These are phyloP conservation scores for Leptopilina myrica DNA, from an alignment of 2,888 invertebrate species.

Conservation along the genomic window DNA sequence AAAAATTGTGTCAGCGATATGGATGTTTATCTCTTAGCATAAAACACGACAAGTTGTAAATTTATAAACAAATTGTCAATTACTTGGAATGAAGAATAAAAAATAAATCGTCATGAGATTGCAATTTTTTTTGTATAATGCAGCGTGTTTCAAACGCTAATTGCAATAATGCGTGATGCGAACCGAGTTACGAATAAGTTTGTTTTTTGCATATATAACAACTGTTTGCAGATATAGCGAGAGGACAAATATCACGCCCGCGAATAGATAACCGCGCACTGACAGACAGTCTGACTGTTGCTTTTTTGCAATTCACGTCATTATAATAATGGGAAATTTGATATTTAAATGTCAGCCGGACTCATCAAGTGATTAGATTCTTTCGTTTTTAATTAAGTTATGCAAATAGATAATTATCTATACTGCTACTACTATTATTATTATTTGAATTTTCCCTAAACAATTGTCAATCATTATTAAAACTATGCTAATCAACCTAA, in stretches of 20 bases:
- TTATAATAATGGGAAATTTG: not conserved
- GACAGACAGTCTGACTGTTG: constrained; percentile 50
- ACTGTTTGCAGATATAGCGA: constrained; percentile 43
- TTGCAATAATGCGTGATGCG: constrained; percentile 10
- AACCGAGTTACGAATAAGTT: constrained; percentile 1
- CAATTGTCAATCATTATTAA: no score
- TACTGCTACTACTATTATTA: no score
- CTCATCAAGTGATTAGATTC: no score
- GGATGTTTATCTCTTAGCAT: no score
- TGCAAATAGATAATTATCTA: no score
- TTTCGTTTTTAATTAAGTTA: no score
- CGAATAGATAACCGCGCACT: constrained; percentile 40
- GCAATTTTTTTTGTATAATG: constrained; percentile 13
- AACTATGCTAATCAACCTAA: no score
- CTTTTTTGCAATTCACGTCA: constrained; percentile 2
- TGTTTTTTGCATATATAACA: constrained; percentile 49
- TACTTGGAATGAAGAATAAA: not conserved
- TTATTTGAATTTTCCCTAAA: no score
- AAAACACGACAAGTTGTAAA: no score
- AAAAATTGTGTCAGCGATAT: no score
- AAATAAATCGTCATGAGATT: constrained; percentile 11
- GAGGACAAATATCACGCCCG: constrained; percentile 11
- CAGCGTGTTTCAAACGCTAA: no score
- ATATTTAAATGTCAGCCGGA: constrained; percentile 1
- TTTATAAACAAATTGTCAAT: no score